A percentile compares a stretch with the other conserved stretches of the same genome.
Conservation (phyloP, 2,888 invertebrate genomes). For the Ochlodes sylvanus region DNA sequence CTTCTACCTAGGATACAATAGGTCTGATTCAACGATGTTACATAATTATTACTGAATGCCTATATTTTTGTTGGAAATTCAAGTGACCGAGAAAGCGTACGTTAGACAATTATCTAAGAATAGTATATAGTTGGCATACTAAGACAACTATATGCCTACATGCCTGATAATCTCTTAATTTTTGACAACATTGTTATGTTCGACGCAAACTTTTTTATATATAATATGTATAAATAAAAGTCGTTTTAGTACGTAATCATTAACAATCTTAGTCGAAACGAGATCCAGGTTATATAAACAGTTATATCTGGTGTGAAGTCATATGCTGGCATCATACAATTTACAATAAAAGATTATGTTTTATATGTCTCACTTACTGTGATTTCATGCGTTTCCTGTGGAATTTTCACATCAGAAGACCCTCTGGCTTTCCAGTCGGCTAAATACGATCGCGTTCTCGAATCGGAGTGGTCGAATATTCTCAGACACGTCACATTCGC, state of each 20-base stretch:
- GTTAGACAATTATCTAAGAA: no score
- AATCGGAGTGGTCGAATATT: conserved; percentile 86
- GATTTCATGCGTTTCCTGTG: conserved; percentile 63
- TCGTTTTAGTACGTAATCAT: no score
- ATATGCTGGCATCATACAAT: no score
- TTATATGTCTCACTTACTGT: conserved; percentile 55
- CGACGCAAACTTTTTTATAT: no score
- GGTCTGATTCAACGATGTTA: neutral
- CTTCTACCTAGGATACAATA: conserved; percentile 60
- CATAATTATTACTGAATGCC: neutral
- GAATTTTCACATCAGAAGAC: conserved; percentile 57
- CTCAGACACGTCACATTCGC: conserved; percentile 90
- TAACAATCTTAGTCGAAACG: no score
- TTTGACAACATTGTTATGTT: no score
- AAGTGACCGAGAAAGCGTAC: neutral
- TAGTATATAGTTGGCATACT: no score
- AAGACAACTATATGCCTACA: no score
- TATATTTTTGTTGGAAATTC: neutral
- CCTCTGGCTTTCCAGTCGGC: conserved; percentile 73
- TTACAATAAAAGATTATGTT: neutral
- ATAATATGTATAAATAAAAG: no score
- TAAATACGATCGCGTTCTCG: conserved; percentile 77
- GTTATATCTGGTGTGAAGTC: neutral
- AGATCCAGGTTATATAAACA: no score
- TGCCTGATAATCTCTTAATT: no score